These are phyloP conservation scores for Agrotis puta DNA, from an alignment of 2,888 invertebrate species.

Conservation along the genomic window DNA sequence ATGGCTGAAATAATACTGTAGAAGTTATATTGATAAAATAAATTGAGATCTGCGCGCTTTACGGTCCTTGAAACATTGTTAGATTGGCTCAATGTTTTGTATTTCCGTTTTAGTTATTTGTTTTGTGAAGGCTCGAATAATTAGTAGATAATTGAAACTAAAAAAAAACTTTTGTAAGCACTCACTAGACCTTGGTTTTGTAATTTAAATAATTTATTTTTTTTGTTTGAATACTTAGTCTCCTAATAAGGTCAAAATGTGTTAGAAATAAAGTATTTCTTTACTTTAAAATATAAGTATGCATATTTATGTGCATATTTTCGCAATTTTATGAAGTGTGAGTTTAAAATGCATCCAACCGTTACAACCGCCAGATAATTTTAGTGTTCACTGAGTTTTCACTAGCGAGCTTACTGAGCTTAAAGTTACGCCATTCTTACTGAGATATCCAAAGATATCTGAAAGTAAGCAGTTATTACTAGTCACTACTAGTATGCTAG, in stretches of 20 bases:
- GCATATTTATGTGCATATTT: constrained; percentile 15
- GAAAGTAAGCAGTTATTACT: constrained; percentile 8
- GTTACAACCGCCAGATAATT: constrained; percentile 42
- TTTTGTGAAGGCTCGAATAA: too few species aligned
- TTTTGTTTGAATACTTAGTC: too few species aligned
- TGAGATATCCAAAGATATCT: constrained; percentile 3
- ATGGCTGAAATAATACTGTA: too few species aligned
- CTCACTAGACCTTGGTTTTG: background rate
- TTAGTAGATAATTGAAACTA: too few species aligned
- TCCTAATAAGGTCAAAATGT: too few species aligned
- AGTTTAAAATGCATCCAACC: constrained; percentile 50
- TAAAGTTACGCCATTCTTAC: constrained; percentile 17
- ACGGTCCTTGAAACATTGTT: too few species aligned
- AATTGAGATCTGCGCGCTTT: too few species aligned
- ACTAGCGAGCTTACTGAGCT: constrained; percentile 29
- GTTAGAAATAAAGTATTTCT: background rate
- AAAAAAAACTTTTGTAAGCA: too few species aligned
- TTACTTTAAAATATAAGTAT: background rate
- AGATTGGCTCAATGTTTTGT: too few species aligned
- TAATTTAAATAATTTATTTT: too few species aligned
- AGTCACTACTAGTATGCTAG: constrained; percentile 5
- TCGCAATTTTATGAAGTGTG: constrained; percentile 18
- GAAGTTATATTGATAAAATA: too few species aligned
- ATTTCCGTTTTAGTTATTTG: too few species aligned
- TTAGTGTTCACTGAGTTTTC: constrained; percentile 50